Conservation (phyloP, 2,888 invertebrate genomes). For the Macaria liturata region DNA sequence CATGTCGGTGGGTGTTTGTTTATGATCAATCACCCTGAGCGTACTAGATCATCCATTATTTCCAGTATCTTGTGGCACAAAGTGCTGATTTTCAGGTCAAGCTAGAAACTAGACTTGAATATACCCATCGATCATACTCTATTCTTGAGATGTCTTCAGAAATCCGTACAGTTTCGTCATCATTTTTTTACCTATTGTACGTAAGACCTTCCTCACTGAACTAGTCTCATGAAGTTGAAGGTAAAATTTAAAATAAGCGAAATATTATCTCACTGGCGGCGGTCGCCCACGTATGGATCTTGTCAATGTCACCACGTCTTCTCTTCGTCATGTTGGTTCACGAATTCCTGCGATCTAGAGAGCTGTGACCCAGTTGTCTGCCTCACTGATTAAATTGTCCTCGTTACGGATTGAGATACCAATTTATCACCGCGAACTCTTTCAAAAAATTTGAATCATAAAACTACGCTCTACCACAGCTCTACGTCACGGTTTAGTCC, state of each 20-base stretch:
- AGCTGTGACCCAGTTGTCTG: slow-evolving; percentile 56
- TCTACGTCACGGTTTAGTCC: no score
- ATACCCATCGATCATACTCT: no score
- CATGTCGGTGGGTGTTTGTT: slow-evolving; percentile 18
- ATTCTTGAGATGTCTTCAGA: no score
- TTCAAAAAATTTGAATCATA: slow-evolving; percentile 8
- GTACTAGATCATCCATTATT: background rate
- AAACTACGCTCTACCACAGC: slow-evolving; percentile 4
- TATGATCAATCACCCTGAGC: slow-evolving; percentile 16
- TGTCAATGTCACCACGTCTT: slow-evolving; percentile 60
- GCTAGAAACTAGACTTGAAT: no score
- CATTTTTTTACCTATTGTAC: background rate
- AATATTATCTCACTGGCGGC: slow-evolving; percentile 36
- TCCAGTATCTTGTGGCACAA: no score
- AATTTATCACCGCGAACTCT: slow-evolving; percentile 22
- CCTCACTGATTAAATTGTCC: slow-evolving; percentile 42
- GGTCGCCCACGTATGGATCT: slow-evolving; percentile 56
- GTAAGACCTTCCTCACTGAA: slow-evolving; percentile 9
- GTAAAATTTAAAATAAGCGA: slow-evolving; percentile 21
- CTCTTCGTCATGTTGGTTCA: slow-evolving; percentile 48
- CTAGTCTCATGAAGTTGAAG: slow-evolving; percentile 20
- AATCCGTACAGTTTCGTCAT: no score
- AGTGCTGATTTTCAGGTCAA: background rate
- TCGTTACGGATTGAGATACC: slow-evolving; percentile 34
- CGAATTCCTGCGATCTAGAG: slow-evolving; percentile 54